A percentile compares a stretch with the other conserved stretches of the same genome.
These are phyloP conservation scores for Grus americana DNA, from an alignment of 2,113 vertebrate species.

Conservation along the genomic window DNA sequence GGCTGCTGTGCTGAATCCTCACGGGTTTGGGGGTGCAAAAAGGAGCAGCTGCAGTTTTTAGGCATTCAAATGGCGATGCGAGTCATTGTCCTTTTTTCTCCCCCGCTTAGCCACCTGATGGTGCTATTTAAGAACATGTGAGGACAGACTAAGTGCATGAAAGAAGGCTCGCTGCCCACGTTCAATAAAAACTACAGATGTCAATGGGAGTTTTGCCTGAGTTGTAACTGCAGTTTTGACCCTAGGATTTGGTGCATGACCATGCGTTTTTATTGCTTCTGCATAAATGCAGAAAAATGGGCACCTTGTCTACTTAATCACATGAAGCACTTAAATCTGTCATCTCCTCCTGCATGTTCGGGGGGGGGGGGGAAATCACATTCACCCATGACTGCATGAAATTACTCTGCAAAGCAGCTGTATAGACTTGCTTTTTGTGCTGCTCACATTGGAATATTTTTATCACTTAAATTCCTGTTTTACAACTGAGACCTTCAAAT, in stretches of 20 bases:
- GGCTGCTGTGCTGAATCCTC: neutral
- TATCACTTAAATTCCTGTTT: neutral
- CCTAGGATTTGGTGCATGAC: constrained; percentile 25
- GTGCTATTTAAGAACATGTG: neutral
- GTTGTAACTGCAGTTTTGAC: constrained; percentile 24
- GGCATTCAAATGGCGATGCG: accelerated
- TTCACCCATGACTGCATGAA: constrained; percentile 3
- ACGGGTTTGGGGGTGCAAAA: neutral
- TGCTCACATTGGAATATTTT: neutral
- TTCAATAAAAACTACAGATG: neutral
- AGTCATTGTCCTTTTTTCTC: neutral
- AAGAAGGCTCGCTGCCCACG: neutral
- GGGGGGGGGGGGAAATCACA: neutral
- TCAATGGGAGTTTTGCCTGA: neutral
- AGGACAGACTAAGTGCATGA: neutral
- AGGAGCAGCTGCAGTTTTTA: neutral
- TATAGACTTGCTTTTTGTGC: neutral
- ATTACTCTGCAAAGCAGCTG: constrained; percentile 7
- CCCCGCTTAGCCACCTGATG: neutral
- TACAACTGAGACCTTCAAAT: neutral
- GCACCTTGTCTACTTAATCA: constrained; percentile 46
- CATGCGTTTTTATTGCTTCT: constrained; percentile 36
- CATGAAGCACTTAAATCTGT: constrained; percentile 30
- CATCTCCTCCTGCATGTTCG: neutral
- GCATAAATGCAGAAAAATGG: constrained; percentile 53